Percentiles rank a stretch among this genome's conserved stretches.
Conservation (phyloP, 2,888 invertebrate genomes). For the Sthenelais limicola region DNA sequence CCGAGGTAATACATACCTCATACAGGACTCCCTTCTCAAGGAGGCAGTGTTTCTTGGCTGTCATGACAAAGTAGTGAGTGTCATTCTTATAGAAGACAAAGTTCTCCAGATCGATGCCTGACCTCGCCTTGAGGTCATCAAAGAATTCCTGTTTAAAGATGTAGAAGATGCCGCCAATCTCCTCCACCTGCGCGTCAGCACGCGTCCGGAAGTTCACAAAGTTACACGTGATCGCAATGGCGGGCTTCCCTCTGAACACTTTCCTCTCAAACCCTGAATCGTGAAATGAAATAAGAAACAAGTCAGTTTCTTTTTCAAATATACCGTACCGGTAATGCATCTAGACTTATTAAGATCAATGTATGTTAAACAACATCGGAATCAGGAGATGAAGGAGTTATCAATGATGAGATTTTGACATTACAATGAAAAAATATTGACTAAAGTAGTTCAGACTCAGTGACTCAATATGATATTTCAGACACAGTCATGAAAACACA, state of each 20-base stretch:
- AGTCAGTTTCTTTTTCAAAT: no score
- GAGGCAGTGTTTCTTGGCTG: slow-evolving; percentile 92
- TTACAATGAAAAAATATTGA: no score
- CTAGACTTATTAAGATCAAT: no score
- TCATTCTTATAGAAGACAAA: slow-evolving; percentile 98
- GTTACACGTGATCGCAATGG: slow-evolving; percentile 97
- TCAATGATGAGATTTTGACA: no score
- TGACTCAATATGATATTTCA: no score
- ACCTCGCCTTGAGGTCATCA: slow-evolving; percentile 83
- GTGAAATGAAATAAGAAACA: not conserved
- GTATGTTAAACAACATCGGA: no score
- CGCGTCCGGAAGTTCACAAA: slow-evolving; percentile 93
- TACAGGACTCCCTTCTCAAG: slow-evolving; percentile 88
- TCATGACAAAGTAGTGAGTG: slow-evolving; percentile 99
- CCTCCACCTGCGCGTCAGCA: slow-evolving; percentile 83
- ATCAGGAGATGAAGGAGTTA: no score
- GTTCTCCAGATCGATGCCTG: slow-evolving; percentile 94
- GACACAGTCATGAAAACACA: no score
- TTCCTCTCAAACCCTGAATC: slow-evolving; percentile 81
- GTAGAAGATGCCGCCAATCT: slow-evolving; percentile 92
- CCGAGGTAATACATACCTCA: slow-evolving; percentile 76
- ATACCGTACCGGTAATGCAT: no score
- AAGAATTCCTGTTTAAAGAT: slow-evolving; percentile 98
- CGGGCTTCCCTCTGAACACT: slow-evolving; percentile 93
- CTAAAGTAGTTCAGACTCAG: no score